Conservation (phyloP, 2,113 vertebrate species). For the Tragulus kanchil region DNA sequence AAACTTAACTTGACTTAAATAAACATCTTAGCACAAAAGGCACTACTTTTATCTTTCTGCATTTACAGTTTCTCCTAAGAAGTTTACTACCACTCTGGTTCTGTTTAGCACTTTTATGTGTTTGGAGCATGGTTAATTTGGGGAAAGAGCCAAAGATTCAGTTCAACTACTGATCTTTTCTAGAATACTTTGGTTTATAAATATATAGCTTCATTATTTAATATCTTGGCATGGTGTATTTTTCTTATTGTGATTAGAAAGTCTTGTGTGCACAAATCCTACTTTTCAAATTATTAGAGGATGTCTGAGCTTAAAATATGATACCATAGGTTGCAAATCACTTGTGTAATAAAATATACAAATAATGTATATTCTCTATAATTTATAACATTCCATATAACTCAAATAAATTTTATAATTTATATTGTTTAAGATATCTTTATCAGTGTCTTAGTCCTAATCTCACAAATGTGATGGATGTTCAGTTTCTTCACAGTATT, state of each 20-base stretch:
- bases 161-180: not conserved
- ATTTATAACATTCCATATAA: conserved; percentile 7
- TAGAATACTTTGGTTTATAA: conserved; percentile 19
- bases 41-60: not conserved
- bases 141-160: not conserved
- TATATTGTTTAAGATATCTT: not conserved
- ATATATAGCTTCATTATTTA: not conserved
- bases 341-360: not conserved
- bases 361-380: not conserved
- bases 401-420: not conserved
- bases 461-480: not conserved
- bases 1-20: not conserved
- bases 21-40: not conserved
- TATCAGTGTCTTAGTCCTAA: not conserved
- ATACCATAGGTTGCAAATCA: conserved; percentile 10
- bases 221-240: not conserved
- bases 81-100: not conserved
- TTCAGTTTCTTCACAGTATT: not conserved
- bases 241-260: conserved; percentile 22
- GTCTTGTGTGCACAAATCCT: not conserved
- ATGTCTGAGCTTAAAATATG: not conserved
- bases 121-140: conserved; percentile 17
- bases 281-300: not conserved
- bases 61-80: not conserved
- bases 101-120: not conserved